Base-by-base conservation (phyloP, 2,888 invertebrate genomes). In the Leptopilina drosophilae region DNA sequence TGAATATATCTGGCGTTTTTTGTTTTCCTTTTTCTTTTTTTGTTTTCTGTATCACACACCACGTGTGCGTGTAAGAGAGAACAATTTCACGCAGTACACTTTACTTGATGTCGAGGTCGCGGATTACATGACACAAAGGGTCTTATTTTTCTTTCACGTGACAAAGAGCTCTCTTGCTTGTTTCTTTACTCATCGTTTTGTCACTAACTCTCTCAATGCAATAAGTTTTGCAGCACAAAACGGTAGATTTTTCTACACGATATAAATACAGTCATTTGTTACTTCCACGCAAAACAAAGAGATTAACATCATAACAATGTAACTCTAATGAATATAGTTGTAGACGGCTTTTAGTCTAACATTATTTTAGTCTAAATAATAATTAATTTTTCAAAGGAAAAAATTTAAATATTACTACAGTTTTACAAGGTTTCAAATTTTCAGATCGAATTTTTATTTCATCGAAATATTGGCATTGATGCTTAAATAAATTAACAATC, bases 101-200 rank as follows among this genome's bases (percentile, higher is more conserved):
- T 33, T 80, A 65, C 49, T 64, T 66, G 46, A 65, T 75, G 49
- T 77, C 80, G 80, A 80, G 80, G 80, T 77, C 80, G 66, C 78
- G 26, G 80, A 80, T 81, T 78, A 78, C 66, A 77, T 79, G 81
- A 66, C 81, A 77, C 73, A 73, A 80, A 77, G 77, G 75, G 77
- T 26, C 77, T 80, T 75, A 80, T 75, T 80, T 80, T 77, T 75
- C 80, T 53, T 77, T 64, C 33, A 40, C 53, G 20, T 53, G 56
- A 73, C 73, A 73, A 73, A 73, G 73, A 33, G 56, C 33, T 59
- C 53, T 59, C 56, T 73, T 33, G 33, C 53, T 56, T 73, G n/a
- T 56, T 20, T 59, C 73, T 73, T 33, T 73, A 59, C 73, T 73
- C 73, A 73, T 73, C 73, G 73, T 73, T 73, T 73, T 73, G 69